These are phyloP conservation scores for Nettapus auritus DNA, from an alignment of 2,113 vertebrate species.

Conservation along the genomic window DNA sequence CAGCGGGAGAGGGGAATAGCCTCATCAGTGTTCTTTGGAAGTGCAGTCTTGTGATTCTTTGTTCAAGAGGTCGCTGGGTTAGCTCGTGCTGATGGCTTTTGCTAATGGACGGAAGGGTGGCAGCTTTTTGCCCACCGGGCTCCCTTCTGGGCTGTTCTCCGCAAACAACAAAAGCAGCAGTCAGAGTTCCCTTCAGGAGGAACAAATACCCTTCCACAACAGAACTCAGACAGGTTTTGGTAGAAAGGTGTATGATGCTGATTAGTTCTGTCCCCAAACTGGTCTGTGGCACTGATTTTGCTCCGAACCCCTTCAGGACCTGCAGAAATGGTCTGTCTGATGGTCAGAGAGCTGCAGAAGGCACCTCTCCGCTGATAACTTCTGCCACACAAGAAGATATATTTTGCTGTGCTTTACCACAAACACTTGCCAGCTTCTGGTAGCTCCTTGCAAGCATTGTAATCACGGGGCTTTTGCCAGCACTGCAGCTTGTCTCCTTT, in stretches of 20 bases:
- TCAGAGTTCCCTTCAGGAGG: not conserved
- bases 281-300: not conserved
- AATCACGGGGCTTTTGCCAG: not conserved
- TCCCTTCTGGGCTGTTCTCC: not conserved
- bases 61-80: not conserved
- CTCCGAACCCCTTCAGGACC: not conserved
- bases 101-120: not conserved
- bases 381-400: not conserved
- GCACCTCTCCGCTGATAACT: not conserved
- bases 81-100: not conserved
- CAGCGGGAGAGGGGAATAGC: not conserved
- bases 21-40: not conserved
- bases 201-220: not conserved
- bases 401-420: not conserved
- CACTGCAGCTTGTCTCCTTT: not conserved
- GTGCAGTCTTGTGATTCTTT: not conserved
- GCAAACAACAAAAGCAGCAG: not conserved
- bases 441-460: not conserved
- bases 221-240: not conserved
- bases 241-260: not conserved
- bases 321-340: not conserved
- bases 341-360: not conserved
- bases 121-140: accelerated
- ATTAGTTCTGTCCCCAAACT: not conserved
- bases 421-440: not conserved